A percentile compares a stretch with the other conserved stretches of the same genome.
These are phyloP conservation scores for Pseudanteris insignis DNA, from an alignment of 2,888 invertebrate genomes.

Conservation along the genomic window DNA sequence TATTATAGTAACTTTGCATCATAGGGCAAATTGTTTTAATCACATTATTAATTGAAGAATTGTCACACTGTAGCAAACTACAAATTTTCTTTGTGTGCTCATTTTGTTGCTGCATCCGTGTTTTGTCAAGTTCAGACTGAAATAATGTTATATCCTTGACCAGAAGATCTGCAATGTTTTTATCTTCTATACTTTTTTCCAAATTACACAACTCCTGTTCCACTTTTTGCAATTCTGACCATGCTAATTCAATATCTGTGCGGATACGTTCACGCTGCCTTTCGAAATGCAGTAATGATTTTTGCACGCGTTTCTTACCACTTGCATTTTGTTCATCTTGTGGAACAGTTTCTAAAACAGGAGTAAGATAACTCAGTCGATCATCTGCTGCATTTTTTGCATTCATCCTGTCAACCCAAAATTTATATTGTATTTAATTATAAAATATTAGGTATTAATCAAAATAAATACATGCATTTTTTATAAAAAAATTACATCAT, in stretches of 20 bases:
- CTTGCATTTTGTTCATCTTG: conserved; percentile 59
- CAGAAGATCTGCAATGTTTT: conserved; percentile 48
- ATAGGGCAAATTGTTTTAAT: conserved; percentile 69
- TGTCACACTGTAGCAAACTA: conserved; percentile 68
- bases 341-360: conserved; percentile 45
- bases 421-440: too few species aligned
- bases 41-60: conserved; percentile 68
- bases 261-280: conserved; percentile 59
- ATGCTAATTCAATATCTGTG: conserved; percentile 53
- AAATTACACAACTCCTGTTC: conserved; percentile 52
- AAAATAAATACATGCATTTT: too few species aligned
- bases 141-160: conserved; percentile 48
- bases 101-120: conserved; percentile 61
- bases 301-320: conserved; percentile 60
- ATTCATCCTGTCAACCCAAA: conserved; percentile 59
- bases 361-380: conserved; percentile 58
- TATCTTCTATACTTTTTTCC: conserved; percentile 47
- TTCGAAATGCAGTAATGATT: conserved; percentile 59
- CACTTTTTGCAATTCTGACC: conserved; percentile 56
- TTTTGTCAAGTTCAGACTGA: conserved; percentile 54
- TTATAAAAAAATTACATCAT: too few species aligned
- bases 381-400: conserved; percentile 61
- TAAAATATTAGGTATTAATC: too few species aligned
- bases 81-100: conserved; percentile 67
- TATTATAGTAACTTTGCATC: conserved; percentile 71